Evolutionary conservation across 2,888 invertebrate genomes (phyloP).

Genomic region (Drosophila nigricruria): DNA sequence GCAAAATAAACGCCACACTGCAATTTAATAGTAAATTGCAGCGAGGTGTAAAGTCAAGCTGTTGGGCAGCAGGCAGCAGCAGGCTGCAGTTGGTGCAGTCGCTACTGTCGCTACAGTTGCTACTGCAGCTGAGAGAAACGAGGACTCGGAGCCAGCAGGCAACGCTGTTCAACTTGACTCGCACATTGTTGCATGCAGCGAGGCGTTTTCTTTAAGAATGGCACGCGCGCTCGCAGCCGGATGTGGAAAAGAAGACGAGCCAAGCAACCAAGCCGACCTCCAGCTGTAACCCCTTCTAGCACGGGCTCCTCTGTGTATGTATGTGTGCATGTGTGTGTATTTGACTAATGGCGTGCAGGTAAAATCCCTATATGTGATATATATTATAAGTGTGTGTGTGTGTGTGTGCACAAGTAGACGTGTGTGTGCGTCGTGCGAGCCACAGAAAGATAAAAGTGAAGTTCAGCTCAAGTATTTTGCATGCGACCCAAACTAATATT

Average conservation of each 20-base stretch:
- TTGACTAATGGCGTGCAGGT: constrained; percentile 65
- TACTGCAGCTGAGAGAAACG: constrained; percentile 10
- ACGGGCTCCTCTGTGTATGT: not conserved
- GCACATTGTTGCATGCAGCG: constrained; percentile 75
- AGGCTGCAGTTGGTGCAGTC: not conserved
- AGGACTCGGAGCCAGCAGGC: constrained; percentile 32
- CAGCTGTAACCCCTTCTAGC: constrained; percentile 39
- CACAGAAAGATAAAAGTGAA: constrained; percentile 61
- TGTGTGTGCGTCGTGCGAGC: constrained; percentile 5
- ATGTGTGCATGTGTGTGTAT: constrained; percentile 14
- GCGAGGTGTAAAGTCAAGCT: constrained; percentile 76
- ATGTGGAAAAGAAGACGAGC: constrained; percentile 3
- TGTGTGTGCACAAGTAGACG: not conserved
- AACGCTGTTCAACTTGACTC: constrained; percentile 59
- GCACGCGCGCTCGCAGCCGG: constrained; percentile 37
- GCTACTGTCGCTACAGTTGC: not conserved
- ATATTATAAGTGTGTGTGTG: constrained; percentile 6
- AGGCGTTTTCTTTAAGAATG: constrained; percentile 67
- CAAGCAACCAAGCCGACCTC: constrained; percentile 7
- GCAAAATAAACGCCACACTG: constrained; percentile 57
- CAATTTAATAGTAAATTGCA: constrained; percentile 76
- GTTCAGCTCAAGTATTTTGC: constrained; percentile 67
- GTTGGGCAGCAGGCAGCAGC: constrained; percentile 23
- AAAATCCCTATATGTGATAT: constrained; percentile 55
- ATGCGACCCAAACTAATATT: constrained; percentile 54